These are phyloP conservation scores for Hydrotaea diabolus DNA, from an alignment of 2,888 invertebrate genomes.

Conservation along the genomic window DNA sequence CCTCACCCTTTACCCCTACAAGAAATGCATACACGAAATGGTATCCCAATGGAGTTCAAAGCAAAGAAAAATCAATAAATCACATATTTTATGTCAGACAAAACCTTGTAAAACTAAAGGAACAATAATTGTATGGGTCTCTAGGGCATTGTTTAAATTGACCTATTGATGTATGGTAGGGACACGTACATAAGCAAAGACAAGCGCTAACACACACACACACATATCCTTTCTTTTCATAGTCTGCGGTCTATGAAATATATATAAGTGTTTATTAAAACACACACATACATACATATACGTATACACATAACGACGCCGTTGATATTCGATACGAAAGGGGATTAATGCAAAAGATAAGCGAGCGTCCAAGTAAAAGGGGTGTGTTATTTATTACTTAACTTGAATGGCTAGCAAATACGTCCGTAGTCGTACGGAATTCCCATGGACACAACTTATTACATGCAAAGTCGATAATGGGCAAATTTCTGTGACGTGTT, in stretches of 20 bases:
- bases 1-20: no score
- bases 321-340: no score
- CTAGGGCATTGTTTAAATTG: slow-evolving; percentile 25
- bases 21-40: neutral
- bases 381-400: no score
- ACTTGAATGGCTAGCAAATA: no score
- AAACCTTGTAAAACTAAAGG: neutral
- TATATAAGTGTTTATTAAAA: slow-evolving; percentile 7
- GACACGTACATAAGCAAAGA: no score
- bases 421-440: no score
- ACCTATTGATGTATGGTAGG: neutral
- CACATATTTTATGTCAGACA: neutral
- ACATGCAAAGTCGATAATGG: no score
- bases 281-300: neutral
- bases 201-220: neutral
- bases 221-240: neutral
- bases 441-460: no score
- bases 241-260: slow-evolving; percentile 10
- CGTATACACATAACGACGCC: neutral
- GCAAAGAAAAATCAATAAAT: slow-evolving; percentile 8
- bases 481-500: no score
- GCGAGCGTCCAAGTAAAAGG: no score
- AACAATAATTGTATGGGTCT: neutral
- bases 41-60: neutral
- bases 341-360: no score